Base-by-base conservation (phyloP, 2,113 vertebrate genomes). In the Rhynchomys soricoides region DNA sequence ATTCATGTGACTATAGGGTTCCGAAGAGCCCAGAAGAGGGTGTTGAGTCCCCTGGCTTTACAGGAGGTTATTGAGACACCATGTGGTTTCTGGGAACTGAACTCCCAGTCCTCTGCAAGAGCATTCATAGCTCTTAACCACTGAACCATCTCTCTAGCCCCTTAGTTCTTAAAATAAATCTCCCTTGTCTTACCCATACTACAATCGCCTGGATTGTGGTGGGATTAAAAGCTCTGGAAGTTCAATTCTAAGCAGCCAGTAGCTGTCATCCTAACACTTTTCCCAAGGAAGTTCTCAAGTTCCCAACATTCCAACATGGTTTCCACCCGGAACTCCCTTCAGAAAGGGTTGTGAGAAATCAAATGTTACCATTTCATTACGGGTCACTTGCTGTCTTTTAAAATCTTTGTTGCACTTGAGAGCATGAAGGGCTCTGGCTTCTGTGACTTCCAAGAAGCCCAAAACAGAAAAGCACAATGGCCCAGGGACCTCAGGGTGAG, bases 321-420 rank as follows among this genome's bases (percentile, higher is more conserved):
- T 37, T 37, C 31, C 5, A 10, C 7, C 0, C 19, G 13, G 2
- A 1, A 6, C 0, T 4, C 2, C 3, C 45, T 71, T 11, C 24
- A 64, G 57, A 45, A 85, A 52, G 77, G 9, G n/a, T n/a, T 37
- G 57, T 62, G 37, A 70, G 57, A 64, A 73, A 48, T 52, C 13
- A 59, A 83, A 5, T 21, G 4, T 21, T 17, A 5, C 0, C 6
- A 10, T 26, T 78, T 16, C 4, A 26, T 19, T 1, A 5, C 19
- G 24, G 48, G 52, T 78, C 59, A 0, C 0, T 24, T 37, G 77
- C 48, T 37, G 0, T 26, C 74, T 55, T 77, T 48, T 68, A 43
- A 64, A 24, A 78, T 45, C 94, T 77, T 5, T 2, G 5, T 24
- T 13, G 34, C 29, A 52, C 57, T 90, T 57, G 48, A 45, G 52